Percentiles rank a stretch among this genome's conserved stretches.
Conservation (phyloP, 2,888 invertebrate species). For the Limenitis camilla region DNA sequence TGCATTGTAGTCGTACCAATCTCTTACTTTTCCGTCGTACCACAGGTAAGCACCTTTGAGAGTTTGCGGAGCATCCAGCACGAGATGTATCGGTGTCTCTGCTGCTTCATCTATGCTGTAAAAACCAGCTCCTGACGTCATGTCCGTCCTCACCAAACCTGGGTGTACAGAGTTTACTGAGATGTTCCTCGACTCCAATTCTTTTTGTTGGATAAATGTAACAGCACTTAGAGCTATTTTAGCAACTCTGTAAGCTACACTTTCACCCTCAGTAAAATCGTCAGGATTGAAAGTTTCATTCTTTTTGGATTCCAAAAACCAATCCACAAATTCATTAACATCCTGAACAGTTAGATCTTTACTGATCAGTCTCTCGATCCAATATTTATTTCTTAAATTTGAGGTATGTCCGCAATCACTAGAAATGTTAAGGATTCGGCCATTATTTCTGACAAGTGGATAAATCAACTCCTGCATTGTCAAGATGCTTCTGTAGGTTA, state of each 20-base stretch:
- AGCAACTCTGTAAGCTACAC: constrained; percentile 77
- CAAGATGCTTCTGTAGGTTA: constrained; percentile 80
- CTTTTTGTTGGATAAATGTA: constrained; percentile 77
- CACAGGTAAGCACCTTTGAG: no score
- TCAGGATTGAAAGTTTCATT: no score
- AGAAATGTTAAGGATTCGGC: constrained; percentile 83
- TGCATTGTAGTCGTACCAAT: no score
- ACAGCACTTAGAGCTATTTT: constrained; percentile 82
- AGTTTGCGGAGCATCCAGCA: no score
- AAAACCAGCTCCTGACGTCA: no score
- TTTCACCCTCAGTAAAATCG: no score
- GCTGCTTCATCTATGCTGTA: no score
- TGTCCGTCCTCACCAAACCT: constrained; percentile 84
- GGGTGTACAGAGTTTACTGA: constrained; percentile 79
- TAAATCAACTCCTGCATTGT: constrained; percentile 78
- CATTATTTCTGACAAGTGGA: constrained; percentile 78
- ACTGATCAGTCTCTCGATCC: constrained; percentile 43
- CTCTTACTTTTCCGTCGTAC: no score
- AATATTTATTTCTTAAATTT: constrained; percentile 65
- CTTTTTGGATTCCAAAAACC: no score
- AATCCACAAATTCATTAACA: no score
- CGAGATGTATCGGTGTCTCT: no score
- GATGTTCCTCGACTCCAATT: constrained; percentile 74
- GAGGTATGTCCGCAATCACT: constrained; percentile 78
- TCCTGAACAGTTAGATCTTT: constrained; percentile 40